These are phyloP conservation scores for Harpagifer antarcticus DNA, from an alignment of 2,797 vertebrate species.

Conservation along the genomic window DNA sequence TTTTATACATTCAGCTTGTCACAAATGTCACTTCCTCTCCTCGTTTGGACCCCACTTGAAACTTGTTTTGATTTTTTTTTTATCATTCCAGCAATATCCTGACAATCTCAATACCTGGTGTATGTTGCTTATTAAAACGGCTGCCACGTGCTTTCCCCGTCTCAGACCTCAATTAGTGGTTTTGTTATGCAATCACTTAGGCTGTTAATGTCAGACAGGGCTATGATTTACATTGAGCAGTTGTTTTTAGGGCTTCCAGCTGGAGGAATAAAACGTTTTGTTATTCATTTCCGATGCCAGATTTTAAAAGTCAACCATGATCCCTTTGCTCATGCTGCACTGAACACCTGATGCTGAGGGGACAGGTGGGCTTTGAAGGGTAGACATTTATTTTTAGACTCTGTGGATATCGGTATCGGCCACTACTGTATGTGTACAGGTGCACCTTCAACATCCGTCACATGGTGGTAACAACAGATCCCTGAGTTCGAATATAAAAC, in stretches of 20 bases:
- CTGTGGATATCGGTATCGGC: background rate
- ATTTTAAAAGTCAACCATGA: background rate
- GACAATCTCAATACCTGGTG: conserved; percentile 2
- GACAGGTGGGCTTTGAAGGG: no score
- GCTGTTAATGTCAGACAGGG: background rate
- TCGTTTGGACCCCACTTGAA: conserved; percentile 18
- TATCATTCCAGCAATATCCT: background rate
- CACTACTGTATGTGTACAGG: no score
- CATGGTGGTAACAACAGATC: background rate
- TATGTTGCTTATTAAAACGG: conserved; percentile 19
- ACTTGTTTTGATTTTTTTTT: conserved; percentile 4
- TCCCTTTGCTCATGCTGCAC: background rate
- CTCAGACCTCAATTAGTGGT: background rate
- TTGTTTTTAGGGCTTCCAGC: background rate
- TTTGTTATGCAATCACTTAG: background rate
- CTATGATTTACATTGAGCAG: no score
- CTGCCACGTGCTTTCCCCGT: conserved; percentile 22
- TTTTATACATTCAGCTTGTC: conserved; percentile 5
- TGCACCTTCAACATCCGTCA: background rate
- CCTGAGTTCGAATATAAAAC: no score
- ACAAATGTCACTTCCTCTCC: conserved; percentile 40
- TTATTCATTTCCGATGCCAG: background rate
- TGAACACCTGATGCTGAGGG: background rate
- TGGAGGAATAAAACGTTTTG: background rate
- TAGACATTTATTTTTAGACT: no score